Evolutionary conservation across 92 coral and sea anemone species (phyloP), one percentile per base, ranked within the genome.

Genomic region (Parazoanthus atlanticus): DNA sequence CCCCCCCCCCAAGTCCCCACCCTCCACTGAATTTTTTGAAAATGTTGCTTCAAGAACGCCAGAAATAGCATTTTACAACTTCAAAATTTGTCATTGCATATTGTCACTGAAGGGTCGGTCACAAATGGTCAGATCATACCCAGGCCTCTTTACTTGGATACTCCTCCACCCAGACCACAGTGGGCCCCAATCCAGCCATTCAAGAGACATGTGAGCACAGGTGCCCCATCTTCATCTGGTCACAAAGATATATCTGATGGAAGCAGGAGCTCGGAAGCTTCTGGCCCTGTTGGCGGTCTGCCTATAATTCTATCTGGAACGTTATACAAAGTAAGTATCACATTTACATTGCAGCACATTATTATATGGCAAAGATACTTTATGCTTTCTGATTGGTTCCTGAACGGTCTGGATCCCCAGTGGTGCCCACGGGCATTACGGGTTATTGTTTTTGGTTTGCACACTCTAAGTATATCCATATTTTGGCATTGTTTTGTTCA

Each of bases 141-240:
- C 47, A 94, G 88, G 83, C 96, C 97, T 43, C 83, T 92, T 5
- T 76, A 93, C 86, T 91, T 97, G n/a, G 93, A 93, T 9, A 89
- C 65, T 40, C 93, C 95, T 21, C 91, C 91, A 25, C 92, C 96
- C 15, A 95, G 89, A 89, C 76, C 92, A 25, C 86, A 91, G 54
- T 94, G 95, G 90, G 91, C 95, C 56, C 93, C 96, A n/a, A 86
- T 97, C 16, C 95, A 93, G 85, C 90, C 98, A 13, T 95, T 97
- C 79, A 97, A 95, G 85, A 89, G 98, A 86, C 96, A 92, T 89
- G 66, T 97, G 31, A 71, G 78, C 69, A 71, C 78, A 70, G 87
- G 66, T 12, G 29, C 78, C 43, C 87, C 87, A 69, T 38, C 78
- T 40, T 84, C 87, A 84, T n/a, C 78, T 69, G 87, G 43, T 33